Evolutionary conservation across 1,140 invertebrate genomes (phyloP).

Genomic region (Heliconius himera): DNA sequence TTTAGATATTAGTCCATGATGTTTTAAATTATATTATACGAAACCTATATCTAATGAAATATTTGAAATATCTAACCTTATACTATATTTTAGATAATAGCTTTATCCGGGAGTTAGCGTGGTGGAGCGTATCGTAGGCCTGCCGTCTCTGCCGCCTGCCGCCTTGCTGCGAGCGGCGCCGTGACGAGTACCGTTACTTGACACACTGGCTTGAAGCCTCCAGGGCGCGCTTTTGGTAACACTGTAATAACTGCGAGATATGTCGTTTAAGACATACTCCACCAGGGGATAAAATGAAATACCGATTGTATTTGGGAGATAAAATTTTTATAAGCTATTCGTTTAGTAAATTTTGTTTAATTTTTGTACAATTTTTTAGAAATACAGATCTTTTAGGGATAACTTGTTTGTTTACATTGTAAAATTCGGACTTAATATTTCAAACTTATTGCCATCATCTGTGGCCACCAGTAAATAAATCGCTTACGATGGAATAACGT

Average conservation of each 20-base stretch:
- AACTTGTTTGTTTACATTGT: too few species aligned
- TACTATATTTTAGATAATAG: neutral
- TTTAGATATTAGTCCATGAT: too few species aligned
- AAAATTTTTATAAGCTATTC: neutral
- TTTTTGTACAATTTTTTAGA: too few species aligned
- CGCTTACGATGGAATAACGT: neutral
- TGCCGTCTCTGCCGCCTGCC: conserved; percentile 8
- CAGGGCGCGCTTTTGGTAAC: conserved; percentile 25
- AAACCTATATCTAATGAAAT: neutral
- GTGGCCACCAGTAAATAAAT: neutral
- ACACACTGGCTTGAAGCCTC: conserved; percentile 39
- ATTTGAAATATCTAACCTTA: neutral
- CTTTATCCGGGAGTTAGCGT: conserved; percentile 15
- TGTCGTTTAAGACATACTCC: neutral
- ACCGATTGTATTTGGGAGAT: neutral
- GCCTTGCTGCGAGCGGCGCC: conserved; percentile 16
- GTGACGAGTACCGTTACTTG: conserved; percentile 44
- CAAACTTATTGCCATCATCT: neutral
- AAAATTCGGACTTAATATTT: too few species aligned
- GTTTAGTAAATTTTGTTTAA: too few species aligned
- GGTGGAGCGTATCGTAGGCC: conserved; percentile 40
- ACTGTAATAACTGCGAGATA: conserved; percentile 13
- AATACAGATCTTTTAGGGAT: too few species aligned
- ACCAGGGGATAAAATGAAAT: conserved; percentile 13
- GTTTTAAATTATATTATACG: too few species aligned